Base-by-base conservation (phyloP, 2,113 vertebrate species). In the Plecturocebus donacophilus region DNA sequence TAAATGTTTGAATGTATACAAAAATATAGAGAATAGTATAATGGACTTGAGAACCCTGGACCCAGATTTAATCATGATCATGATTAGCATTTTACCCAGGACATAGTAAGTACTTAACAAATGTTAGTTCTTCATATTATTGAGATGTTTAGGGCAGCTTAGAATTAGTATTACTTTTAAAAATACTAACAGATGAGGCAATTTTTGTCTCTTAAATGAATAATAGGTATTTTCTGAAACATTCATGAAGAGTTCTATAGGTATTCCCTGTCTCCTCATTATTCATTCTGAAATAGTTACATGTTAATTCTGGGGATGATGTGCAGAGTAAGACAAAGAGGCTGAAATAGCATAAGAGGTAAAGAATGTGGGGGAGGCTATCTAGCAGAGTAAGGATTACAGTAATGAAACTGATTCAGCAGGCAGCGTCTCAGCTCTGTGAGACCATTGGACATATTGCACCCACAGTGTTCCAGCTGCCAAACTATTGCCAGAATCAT, bases 401-500 rank as follows among this genome's bases (percentile, higher is more conserved):
- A 58, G 23, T 77, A 35, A 73, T 30, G 61, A 95, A 76, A 35
- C 23, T 3, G 23, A 80, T 35, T 84, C 38, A 77, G 35, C 30
- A 47, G 25, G 30, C 45, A 82, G 6, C 20, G 25, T 42, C 38
- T 92, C 66, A 52, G 76, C 45, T 93, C 25, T 27, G 27, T 70
- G 76, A 93, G 47, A 32, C 84, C 47, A 83, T 27, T 71, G 79
- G 56, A 90, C 79, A 87, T 73, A 90, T 64, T 64, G 82, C 21
- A 75, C 27, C 30, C 32, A 54, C 21, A 47, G 27, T n/a, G 64
- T 45, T 25, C 49, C 35, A 83, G 17, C 66, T 88, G 91, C 45
- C 73, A 91, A 82, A 80, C 81, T 79, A 90, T 73, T 88, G 13
- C 52, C 68, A 16, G 84, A 90, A 66, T 95, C 76, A 92, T 61